These are phyloP conservation scores for Antheraea assamensis DNA, from an alignment of 2,888 invertebrate genomes.

Conservation along the genomic window DNA sequence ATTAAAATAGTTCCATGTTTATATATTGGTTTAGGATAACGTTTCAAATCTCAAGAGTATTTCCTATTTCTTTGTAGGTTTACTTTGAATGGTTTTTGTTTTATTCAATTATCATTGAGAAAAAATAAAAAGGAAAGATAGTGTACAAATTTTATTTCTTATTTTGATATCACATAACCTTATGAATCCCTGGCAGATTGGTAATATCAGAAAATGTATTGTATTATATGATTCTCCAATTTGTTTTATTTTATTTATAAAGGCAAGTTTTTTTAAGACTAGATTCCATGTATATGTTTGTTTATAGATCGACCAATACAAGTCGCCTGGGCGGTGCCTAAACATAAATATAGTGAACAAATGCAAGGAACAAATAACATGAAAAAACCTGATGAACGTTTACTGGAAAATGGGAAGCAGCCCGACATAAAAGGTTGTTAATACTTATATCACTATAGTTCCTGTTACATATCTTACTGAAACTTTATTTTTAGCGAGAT, in stretches of 20 bases:
- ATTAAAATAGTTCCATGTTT: too few relatives aligned
- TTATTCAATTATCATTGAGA: too few relatives aligned
- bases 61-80: too few relatives aligned
- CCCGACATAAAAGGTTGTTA: slow-evolving; percentile 20
- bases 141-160: too few relatives aligned
- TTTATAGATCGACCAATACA: slow-evolving; percentile 82
- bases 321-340: slow-evolving; percentile 94
- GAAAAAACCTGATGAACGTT: slow-evolving; percentile 34
- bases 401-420: slow-evolving; percentile 33
- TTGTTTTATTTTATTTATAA: neutral
- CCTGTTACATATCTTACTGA: neutral
- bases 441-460: neutral
- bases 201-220: too few relatives aligned
- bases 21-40: too few relatives aligned
- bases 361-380: slow-evolving; percentile 36
- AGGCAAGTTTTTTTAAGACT: neutral
- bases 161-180: too few relatives aligned
- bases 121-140: too few relatives aligned
- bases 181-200: too few relatives aligned
- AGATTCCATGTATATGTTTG: neutral
- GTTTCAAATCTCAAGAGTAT: too few relatives aligned
- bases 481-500: neutral
- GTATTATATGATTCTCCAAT: neutral
- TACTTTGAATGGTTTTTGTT: too few relatives aligned
- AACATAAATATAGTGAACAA: slow-evolving; percentile 84